phyloP scores from a whole-genome alignment of 2,888 invertebrate species.

The Labia minor region DNA sequence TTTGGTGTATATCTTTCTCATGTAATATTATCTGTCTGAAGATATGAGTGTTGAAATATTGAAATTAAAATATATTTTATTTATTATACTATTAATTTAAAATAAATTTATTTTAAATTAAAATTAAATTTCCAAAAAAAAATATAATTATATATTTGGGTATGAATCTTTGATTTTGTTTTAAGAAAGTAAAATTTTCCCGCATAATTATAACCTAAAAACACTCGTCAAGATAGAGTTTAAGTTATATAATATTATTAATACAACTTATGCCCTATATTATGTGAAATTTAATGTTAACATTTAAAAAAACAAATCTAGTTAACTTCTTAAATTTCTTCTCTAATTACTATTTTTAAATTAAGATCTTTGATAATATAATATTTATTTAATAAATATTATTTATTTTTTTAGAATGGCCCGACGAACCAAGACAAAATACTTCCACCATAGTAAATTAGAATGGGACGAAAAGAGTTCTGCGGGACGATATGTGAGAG shows the following conservation, averaged over 20 bases:
- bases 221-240: background rate
- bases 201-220: too few species aligned
- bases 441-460: conserved; percentile 93
- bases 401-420: conserved; percentile 52
- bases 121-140: too few species aligned
- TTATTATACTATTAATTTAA: too few species aligned
- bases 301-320: background rate
- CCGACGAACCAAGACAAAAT: conserved; percentile 87
- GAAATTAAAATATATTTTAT: too few species aligned
- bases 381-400: conserved; percentile 25
- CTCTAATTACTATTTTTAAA: conserved; percentile 26
- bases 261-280: background rate
- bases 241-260: background rate
- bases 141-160: too few species aligned
- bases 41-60: too few species aligned
- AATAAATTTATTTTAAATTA: too few species aligned
- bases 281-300: background rate
- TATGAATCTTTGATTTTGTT: too few species aligned
- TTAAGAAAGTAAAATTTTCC: too few species aligned
- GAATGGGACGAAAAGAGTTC: conserved; percentile 97
- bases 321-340: conserved; percentile 17
- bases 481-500: conserved; percentile 92
- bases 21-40: too few species aligned
- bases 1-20: too few species aligned
- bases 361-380: too few species aligned